Base-by-base conservation (phyloP, 2,888 invertebrate genomes). In the Eupithecia pulchellata region DNA sequence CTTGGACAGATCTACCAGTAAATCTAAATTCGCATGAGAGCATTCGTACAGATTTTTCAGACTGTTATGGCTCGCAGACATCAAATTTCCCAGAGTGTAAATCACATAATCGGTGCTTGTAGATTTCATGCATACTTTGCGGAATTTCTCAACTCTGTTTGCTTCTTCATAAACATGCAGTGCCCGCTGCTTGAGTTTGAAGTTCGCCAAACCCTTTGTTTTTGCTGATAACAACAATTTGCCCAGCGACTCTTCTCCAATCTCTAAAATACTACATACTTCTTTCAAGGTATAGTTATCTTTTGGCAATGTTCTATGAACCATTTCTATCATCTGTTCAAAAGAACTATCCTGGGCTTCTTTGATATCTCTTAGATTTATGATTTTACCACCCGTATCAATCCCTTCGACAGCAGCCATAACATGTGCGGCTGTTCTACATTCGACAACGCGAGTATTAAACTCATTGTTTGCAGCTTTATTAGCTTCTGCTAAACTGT, bases 391-490 rank as follows among this genome's bases (percentile, higher is more conserved):
- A 97, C 81, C 96, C 90, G 73, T 96, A 81, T 34, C 95, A 86
- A 80, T 76, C 29, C 85, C 84, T 61, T 84, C 80, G 32, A 80
- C 76, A 60, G 76, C 80, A n/a, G 85, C 82, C 77, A 93, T 84
- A 85, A 98, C 96, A 96, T 97, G 96, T 74, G 97, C 97, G n/a
- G 98, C 98, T 30, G 99, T 89, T 67, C 98, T 96, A 84, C 99
- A 99, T 93, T 99, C 99, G 47, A 98, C 97, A 0, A 99, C 99
- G 67, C 99, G 95, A 77, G 97, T 96, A 90, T 99, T 99, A 89
- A 96, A 99, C 89, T 98, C 97, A 47, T 96, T 95, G 0, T 98
- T 97, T 17, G 99, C 98, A 13, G 99, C 99, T 94, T 99, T 99
- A 90, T 99, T 99, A 77, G 97, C 96, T 87, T 97, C 97, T 0